Conservation (phyloP, 2,888 invertebrate species). For the Conchocele bisecta region DNA sequence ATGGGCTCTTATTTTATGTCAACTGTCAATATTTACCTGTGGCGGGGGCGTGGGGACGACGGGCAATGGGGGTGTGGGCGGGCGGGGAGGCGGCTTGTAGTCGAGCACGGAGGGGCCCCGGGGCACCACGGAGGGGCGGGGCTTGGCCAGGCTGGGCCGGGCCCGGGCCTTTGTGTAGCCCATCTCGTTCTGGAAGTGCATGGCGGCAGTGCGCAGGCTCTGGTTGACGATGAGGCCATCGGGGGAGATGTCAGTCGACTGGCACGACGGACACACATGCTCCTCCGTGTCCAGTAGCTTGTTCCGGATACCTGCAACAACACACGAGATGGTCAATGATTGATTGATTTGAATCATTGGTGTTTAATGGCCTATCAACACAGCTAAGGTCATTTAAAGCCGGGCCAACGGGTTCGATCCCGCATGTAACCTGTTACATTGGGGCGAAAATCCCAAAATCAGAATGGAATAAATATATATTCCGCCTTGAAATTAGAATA, state of each 20-base stretch:
- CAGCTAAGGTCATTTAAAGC: too few species aligned
- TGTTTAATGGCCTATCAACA: too few species aligned
- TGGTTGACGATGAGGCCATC: conserved; percentile 95
- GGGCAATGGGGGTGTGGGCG: conserved; percentile 25
- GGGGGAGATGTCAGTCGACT: conserved; percentile 95
- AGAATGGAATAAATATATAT: too few species aligned
- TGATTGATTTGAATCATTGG: too few species aligned
- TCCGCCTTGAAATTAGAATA: too few species aligned
- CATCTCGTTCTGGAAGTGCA: conserved; percentile 94
- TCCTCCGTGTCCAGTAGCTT: conserved; percentile 95
- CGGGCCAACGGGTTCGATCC: too few species aligned
- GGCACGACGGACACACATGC: conserved; percentile 97
- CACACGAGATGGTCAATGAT: too few species aligned
- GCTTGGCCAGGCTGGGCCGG: not conserved
- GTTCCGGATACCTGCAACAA: conserved; percentile 90
- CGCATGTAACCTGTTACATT: too few species aligned
- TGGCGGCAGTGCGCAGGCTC: conserved; percentile 93
- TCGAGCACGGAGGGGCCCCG: conserved; percentile 53
- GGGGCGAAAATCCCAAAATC: too few species aligned
- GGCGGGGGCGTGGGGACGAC: not conserved
- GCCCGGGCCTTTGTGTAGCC: conserved; percentile 88
- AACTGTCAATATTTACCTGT: too few species aligned
- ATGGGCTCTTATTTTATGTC: too few species aligned
- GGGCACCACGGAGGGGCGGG: conserved; percentile 31
- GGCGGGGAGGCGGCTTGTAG: conserved; percentile 38